Evolutionary conservation across 2,888 invertebrate genomes (phyloP), one percentile per base, ranked within the genome.

Genomic region (Heliconius charithonia): DNA sequence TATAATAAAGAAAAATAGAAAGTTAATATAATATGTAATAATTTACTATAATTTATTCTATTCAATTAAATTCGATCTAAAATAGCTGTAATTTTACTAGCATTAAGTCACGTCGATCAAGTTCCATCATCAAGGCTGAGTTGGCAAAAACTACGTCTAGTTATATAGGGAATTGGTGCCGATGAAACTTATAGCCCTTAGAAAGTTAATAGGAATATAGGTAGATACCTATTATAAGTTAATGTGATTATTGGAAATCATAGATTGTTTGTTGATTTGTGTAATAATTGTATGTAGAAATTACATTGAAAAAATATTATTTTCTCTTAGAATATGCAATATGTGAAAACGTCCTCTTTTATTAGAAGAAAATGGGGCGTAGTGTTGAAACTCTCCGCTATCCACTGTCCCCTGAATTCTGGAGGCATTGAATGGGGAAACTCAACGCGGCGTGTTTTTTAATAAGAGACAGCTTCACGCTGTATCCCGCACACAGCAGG

Each of bases 51-150:
- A 51, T 77, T 80, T 80, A 72, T 45, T 67, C 71, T 62, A 78
- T 80, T 80, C 66, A 78, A 80, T 78, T 80, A 67, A 67, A 75
- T 75, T 56, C 71, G 77, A 77, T 80, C 67, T 80, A 72, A 78
- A 75, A 73, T 69, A 78, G 63, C 78, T 25, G 71, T 75, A 67
- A 78, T 78, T 66, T 37, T 66, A 80, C 59, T 32, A 19, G 37
- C 79, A 79, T 79, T 75, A 78, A 78, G 78, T 77, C 32, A 59
- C 79, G 66, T 80, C 80, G 75, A 80, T 80, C 77, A 75, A 71
- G 69, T 70, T 22, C 74, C 75, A 45, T 80, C 80, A 80, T 80
- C 80, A 80, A 80, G 80, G 80, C 75, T 75, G 70, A 66, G 25
- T 29, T 65, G 65, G 67, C 78, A 80, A 80, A 78, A 80, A 78